These are phyloP conservation scores for Pangasius larnaudii DNA, from an alignment of 2,797 vertebrate species.

Conservation along the genomic window DNA sequence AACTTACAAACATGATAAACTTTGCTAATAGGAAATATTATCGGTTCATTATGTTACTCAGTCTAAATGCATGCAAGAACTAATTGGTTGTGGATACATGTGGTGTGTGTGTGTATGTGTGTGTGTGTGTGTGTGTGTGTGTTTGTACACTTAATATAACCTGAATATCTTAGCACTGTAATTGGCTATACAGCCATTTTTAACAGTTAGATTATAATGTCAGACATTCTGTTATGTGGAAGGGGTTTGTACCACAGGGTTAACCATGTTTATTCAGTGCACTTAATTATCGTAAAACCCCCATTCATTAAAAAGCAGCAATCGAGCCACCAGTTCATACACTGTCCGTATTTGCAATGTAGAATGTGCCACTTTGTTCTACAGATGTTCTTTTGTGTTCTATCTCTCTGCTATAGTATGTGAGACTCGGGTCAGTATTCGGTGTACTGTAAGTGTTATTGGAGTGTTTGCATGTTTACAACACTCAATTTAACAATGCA, in stretches of 20 bases:
- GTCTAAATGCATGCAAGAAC: slow-evolving; percentile 10
- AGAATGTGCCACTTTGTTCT: neutral
- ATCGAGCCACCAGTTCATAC: slow-evolving; percentile 4
- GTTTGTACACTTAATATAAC: slow-evolving; percentile 9
- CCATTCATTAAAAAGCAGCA: neutral
- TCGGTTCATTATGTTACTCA: slow-evolving; percentile 22
- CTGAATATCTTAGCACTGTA: slow-evolving; percentile 19
- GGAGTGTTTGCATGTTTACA: slow-evolving; percentile 34
- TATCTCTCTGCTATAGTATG: neutral
- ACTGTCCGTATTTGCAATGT: neutral
- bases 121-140: neutral
- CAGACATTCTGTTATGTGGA: neutral
- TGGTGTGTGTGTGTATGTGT: neutral
- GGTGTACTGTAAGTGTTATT: slow-evolving; percentile 22
- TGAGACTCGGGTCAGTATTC: slow-evolving; percentile 21
- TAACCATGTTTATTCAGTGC: slow-evolving; percentile 3
- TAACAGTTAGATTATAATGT: neutral
- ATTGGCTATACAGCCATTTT: neutral
- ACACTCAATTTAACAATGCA: slow-evolving; percentile 29
- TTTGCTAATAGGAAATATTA: slow-evolving; percentile 7
- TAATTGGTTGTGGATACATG: slow-evolving; percentile 6
- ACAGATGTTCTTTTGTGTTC: neutral
- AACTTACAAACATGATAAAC: neutral
- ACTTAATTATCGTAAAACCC: neutral
- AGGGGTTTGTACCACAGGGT: slow-evolving; percentile 12